phyloP scores from a whole-genome alignment of 2,113 vertebrate genomes.

The Odontophorus gujanensis region DNA sequence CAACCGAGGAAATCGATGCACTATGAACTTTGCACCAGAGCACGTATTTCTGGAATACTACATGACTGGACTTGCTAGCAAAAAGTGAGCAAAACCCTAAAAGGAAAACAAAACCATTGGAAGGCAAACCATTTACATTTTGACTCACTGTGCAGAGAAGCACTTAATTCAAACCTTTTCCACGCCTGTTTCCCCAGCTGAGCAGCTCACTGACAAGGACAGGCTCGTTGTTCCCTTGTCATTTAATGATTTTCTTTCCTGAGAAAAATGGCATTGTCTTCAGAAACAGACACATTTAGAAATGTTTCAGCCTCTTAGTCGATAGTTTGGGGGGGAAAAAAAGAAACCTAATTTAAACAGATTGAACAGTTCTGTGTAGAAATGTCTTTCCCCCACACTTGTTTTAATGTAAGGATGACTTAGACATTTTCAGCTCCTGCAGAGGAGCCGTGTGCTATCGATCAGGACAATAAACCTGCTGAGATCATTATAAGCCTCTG shows the following conservation, averaged over 20 bases:
- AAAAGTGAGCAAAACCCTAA: background rate
- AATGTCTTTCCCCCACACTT: background rate
- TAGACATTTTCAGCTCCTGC: background rate
- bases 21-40: background rate
- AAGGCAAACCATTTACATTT: background rate
- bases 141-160: background rate
- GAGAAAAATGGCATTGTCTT: conserved; percentile 40
- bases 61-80: background rate
- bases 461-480: background rate
- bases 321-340: background rate
- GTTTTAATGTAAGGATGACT: background rate
- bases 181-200: conserved; percentile 23
- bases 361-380: background rate
- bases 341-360: background rate
- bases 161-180: background rate
- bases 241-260: conserved; percentile 42
- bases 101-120: background rate
- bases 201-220: conserved; percentile 12
- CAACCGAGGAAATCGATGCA: background rate
- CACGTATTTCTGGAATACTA: background rate
- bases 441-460: background rate
- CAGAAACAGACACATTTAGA: background rate
- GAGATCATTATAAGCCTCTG: rapidly evolving
- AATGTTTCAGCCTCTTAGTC: conserved; percentile 17
- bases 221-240: background rate